A percentile compares a stretch with the other conserved stretches of the same genome.
Conservation (phyloP, 1,140 invertebrate genomes). For the Nasonia longicornis region DNA sequence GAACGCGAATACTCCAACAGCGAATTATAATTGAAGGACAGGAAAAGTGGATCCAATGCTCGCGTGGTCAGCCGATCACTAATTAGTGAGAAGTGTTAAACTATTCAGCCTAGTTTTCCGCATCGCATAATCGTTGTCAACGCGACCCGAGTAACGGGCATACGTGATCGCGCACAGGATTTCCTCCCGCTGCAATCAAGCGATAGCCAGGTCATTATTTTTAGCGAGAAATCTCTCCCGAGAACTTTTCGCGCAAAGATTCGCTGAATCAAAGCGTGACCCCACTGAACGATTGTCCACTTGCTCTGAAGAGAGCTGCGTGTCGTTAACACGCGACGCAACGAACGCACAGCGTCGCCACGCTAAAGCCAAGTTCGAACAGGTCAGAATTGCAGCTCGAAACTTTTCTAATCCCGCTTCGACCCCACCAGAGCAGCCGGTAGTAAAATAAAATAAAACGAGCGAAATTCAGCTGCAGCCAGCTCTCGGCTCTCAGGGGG, state of each 20-base stretch:
- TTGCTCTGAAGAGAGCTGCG: not conserved
- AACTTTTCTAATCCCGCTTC: not conserved
- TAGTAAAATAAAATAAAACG: slow-evolving; percentile 11
- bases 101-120: too few relatives aligned
- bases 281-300: not conserved
- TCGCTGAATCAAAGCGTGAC: not conserved
- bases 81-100: too few relatives aligned
- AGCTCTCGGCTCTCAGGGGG: not conserved
- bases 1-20: too few relatives aligned
- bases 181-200: not conserved
- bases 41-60: too few relatives aligned
- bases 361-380: not conserved
- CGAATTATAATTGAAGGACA: too few relatives aligned
- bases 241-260: not conserved
- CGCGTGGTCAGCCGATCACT: too few relatives aligned
- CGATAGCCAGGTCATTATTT: slow-evolving; percentile 19
- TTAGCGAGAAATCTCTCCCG: slow-evolving; percentile 13
- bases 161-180: not conserved
- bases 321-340: not conserved
- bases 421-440: not conserved
- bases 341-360: not conserved
- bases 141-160: not conserved
- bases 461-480: not conserved
- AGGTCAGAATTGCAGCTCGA: not conserved
- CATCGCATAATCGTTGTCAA: not conserved